Evolutionary conservation across 2,797 vertebrate genomes (phyloP).

Genomic region (Kryptolebias ocellatus): DNA sequence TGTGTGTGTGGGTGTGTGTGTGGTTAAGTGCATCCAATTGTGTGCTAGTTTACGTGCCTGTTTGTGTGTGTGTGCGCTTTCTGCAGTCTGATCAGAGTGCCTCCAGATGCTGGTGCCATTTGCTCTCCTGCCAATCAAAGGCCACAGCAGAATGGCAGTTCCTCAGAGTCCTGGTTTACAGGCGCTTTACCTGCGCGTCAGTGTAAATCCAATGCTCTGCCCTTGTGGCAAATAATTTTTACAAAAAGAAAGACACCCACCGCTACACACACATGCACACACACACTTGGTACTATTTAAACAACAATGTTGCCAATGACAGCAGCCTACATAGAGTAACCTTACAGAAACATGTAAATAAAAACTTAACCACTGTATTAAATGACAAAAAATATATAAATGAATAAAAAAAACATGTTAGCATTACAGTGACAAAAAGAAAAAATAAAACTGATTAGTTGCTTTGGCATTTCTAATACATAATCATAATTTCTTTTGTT

Average conservation of each 20-base stretch:
- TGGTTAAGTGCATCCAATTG: background rate
- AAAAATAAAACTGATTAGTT: too few relatives aligned
- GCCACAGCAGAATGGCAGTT: constrained; percentile 62
- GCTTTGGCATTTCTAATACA: too few relatives aligned
- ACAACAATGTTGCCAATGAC: too few relatives aligned
- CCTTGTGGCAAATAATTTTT: constrained; percentile 13
- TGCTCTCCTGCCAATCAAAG: constrained; percentile 78
- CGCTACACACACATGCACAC: too few relatives aligned
- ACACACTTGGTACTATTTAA: too few relatives aligned
- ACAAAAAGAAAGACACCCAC: background rate
- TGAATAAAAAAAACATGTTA: too few relatives aligned
- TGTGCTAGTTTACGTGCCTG: background rate
- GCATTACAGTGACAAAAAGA: too few relatives aligned
- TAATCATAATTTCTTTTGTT: too few relatives aligned
- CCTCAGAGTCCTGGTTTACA: constrained; percentile 53
- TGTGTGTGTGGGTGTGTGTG: background rate
- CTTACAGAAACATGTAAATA: too few relatives aligned
- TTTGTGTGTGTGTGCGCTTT: constrained; percentile 40
- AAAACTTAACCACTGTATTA: too few relatives aligned
- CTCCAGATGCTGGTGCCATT: constrained; percentile 77
- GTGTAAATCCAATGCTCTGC: constrained; percentile 19
- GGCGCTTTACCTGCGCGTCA: constrained; percentile 51
- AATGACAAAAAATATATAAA: too few relatives aligned
- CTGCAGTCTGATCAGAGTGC: constrained; percentile 55
- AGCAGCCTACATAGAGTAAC: too few relatives aligned